Conservation (phyloP, 2,797 vertebrate genomes). For the Otolemur crassicaudatus region DNA sequence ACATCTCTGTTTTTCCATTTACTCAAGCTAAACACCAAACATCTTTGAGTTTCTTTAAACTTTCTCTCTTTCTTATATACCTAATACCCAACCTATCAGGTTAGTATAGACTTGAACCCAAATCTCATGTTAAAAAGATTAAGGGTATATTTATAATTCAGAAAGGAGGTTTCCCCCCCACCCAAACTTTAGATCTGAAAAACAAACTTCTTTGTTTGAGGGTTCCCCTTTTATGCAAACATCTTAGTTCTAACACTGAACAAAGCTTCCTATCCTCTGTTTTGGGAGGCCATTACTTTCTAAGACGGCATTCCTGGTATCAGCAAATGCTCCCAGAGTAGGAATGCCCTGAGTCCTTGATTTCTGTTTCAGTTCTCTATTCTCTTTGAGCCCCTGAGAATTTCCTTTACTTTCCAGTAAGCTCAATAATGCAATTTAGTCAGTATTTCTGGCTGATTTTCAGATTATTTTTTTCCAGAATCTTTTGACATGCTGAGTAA, state of each 20-base stretch:
- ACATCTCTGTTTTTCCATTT: not conserved
- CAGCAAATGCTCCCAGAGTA: not conserved
- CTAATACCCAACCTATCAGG: not conserved
- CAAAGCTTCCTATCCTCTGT: not conserved
- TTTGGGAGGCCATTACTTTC: not conserved
- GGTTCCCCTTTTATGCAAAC: not conserved
- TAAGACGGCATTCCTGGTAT: not conserved
- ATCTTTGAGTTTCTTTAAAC: not conserved
- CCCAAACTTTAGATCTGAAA: not conserved
- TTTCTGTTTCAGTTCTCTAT: not conserved
- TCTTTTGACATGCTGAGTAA: not conserved
- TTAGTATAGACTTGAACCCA: not conserved
- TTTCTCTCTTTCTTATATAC: not conserved
- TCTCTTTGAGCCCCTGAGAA: not conserved
- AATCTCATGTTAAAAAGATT: not conserved
- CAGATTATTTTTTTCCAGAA: not conserved
- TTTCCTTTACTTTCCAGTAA: slow-evolving; percentile 19
- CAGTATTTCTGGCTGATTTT: slow-evolving; percentile 33
- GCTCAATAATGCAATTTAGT: not conserved
- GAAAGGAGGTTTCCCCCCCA: not conserved
- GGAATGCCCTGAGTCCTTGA: not conserved
- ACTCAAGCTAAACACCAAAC: not conserved
- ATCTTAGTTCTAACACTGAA: not conserved
- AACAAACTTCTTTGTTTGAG: not conserved
- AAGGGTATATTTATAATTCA: not conserved